Conservation (phyloP, 2,888 invertebrate genomes). For the Lasioglossum leucozonium region DNA sequence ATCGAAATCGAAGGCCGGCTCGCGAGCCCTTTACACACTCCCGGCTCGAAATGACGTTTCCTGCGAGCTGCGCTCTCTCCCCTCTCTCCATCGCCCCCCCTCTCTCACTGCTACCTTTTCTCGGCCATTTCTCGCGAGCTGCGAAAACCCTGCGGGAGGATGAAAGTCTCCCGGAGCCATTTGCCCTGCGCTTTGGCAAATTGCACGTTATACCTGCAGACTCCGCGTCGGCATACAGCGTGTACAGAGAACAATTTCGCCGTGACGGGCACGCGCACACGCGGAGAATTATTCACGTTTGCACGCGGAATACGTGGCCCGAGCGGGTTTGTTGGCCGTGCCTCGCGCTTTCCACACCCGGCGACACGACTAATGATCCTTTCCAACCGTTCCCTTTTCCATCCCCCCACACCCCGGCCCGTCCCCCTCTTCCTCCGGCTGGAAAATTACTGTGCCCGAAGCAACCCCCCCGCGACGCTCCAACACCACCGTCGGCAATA, state of each 20-base stretch:
- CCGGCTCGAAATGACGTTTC: constrained; percentile 34
- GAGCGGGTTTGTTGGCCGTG: constrained; percentile 33
- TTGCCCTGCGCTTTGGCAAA: constrained; percentile 59
- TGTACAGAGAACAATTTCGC: constrained; percentile 51
- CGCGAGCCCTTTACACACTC: constrained; percentile 27
- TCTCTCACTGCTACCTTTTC: neutral
- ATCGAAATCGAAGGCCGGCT: constrained; percentile 47
- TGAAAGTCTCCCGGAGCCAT: constrained; percentile 61
- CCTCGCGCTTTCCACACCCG: constrained; percentile 26
- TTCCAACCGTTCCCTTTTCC: constrained; percentile 6
- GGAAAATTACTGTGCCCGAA: constrained; percentile 31
- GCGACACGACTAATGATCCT: constrained; percentile 55
- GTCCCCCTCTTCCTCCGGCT: too few species aligned
- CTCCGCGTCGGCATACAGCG: constrained; percentile 26
- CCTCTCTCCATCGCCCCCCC: neutral
- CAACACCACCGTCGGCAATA: neutral
- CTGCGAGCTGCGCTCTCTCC: neutral
- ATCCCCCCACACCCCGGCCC: neutral
- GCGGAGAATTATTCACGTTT: constrained; percentile 43
- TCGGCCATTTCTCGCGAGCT: constrained; percentile 17
- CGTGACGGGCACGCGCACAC: constrained; percentile 8
- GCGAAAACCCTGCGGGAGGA: constrained; percentile 32
- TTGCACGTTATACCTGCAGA: constrained; percentile 49
- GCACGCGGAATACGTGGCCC: constrained; percentile 18
- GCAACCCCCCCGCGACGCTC: neutral